Evolutionary conservation across 2,888 invertebrate species (phyloP).

Genomic region (Drosophila buzzatii): DNA sequence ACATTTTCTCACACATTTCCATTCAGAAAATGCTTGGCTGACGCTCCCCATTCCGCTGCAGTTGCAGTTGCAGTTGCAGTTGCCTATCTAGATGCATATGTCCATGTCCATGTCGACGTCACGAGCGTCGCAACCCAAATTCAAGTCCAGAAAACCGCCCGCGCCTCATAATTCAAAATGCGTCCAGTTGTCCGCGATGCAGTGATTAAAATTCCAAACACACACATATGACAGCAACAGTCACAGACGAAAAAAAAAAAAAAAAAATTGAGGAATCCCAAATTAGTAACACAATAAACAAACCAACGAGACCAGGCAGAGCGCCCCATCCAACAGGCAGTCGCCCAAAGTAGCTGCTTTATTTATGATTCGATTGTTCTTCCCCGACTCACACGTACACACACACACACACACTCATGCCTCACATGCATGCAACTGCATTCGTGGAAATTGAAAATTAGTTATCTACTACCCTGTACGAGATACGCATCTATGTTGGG

Average conservation of each 20-base stretch:
- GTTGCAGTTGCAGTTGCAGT: background rate
- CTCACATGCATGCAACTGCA: conserved; percentile 65
- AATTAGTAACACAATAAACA: conserved; percentile 82
- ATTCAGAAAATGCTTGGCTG: conserved; percentile 61
- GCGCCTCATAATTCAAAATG: conserved; percentile 75
- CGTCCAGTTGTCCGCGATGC: conserved; percentile 62
- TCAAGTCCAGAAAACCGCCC: conserved; percentile 52
- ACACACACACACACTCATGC: background rate
- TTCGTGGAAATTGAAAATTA: conserved; percentile 75
- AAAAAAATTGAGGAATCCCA: conserved; percentile 67
- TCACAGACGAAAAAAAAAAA: background rate
- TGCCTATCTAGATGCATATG: conserved; percentile 12
- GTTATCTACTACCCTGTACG: conserved; percentile 66
- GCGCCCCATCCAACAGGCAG: conserved; percentile 39
- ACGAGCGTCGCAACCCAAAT: conserved; percentile 58
- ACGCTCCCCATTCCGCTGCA: conserved; percentile 42
- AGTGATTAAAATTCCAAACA: conserved; percentile 78
- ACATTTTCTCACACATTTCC: conserved; percentile 75
- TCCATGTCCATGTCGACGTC: conserved; percentile 48
- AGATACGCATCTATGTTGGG: conserved; percentile 67
- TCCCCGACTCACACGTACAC: conserved; percentile 26
- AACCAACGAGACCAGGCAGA: conserved; percentile 62
- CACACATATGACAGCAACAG: conserved; percentile 57
- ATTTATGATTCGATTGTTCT: conserved; percentile 71
- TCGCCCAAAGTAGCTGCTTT: conserved; percentile 73